phyloP scores from a whole-genome alignment of 2,888 invertebrate genomes.

The Drosophila fulvimacula region DNA sequence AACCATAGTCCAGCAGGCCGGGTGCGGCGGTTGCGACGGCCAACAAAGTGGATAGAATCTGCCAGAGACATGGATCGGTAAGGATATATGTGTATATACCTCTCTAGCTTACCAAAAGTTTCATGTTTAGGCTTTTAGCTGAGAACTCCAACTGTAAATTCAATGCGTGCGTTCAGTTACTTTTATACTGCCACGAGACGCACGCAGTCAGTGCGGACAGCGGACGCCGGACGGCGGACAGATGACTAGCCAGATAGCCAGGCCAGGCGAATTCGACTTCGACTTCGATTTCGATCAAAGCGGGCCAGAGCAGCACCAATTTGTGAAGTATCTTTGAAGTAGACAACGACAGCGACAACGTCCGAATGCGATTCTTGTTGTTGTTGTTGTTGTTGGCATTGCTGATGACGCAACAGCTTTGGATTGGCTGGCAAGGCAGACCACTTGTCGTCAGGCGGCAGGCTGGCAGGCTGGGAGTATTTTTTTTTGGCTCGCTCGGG shows the following conservation, averaged over 20 bases:
- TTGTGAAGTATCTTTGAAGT: slow-evolving; percentile 77
- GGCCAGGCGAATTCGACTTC: slow-evolving; percentile 22
- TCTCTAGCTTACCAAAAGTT: slow-evolving; percentile 75
- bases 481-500: slow-evolving; percentile 27
- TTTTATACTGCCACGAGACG: slow-evolving; percentile 68
- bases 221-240: slow-evolving; percentile 26
- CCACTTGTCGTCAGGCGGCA: slow-evolving; percentile 71
- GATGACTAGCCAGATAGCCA: slow-evolving; percentile 36
- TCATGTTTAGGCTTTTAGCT: slow-evolving; percentile 68
- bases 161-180: slow-evolving; percentile 66
- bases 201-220: slow-evolving; percentile 30
- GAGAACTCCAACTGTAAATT: slow-evolving; percentile 76
- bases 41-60: slow-evolving; percentile 74
- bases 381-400: slow-evolving; percentile 43
- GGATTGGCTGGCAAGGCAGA: slow-evolving; percentile 67
- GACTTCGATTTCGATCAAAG: slow-evolving; percentile 60
- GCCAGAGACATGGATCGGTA: slow-evolving; percentile 12
- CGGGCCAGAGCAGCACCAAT: slow-evolving; percentile 73
- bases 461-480: slow-evolving; percentile 20
- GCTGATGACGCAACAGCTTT: slow-evolving; percentile 52
- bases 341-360: slow-evolving; percentile 41
- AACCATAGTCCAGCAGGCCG: slow-evolving; percentile 71
- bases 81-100: neutral
- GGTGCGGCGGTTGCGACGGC: slow-evolving; percentile 73
- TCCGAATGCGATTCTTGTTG: slow-evolving; percentile 24